Percentiles rank a stretch among this genome's conserved stretches.
phyloP scores from a whole-genome alignment of 37 sponge, comb jelly and placozoan species.

The Oopsacas minuta region DNA sequence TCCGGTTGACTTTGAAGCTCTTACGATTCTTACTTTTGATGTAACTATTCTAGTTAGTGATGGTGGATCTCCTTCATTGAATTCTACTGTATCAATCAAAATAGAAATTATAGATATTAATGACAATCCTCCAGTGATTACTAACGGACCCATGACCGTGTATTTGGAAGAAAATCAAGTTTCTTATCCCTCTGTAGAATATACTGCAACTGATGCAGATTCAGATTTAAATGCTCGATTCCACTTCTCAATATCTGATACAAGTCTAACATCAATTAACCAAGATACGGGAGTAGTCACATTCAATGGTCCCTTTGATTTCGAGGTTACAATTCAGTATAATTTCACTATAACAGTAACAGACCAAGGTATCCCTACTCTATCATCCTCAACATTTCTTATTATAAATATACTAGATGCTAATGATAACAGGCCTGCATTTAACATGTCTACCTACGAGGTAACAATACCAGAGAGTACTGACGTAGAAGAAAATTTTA shows the following conservation, averaged over 20 bases:
- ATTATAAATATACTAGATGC: conserved; percentile 29
- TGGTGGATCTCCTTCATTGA: background rate
- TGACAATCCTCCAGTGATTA: conserved; percentile 54
- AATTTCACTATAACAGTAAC: background rate
- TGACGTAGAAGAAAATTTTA: background rate
- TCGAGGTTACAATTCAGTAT: conserved; percentile 32
- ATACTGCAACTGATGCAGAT: conserved; percentile 51
- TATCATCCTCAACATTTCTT: background rate
- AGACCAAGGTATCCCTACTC: conserved; percentile 26
- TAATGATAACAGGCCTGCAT: conserved; percentile 45
- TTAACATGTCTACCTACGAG: background rate
- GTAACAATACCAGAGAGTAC: conserved; percentile 7
- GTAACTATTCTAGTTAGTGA: background rate
- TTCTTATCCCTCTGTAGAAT: background rate
- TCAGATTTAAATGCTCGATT: conserved; percentile 35
- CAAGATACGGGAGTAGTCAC: conserved; percentile 30
- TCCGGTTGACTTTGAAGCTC: background rate
- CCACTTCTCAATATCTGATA: background rate
- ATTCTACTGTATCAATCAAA: background rate
- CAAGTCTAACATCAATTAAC: background rate
- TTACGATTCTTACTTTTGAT: background rate
- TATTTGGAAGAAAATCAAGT: conserved; percentile 39
- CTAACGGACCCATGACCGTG: background rate
- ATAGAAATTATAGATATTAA: conserved; percentile 40
- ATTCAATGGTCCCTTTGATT: conserved; percentile 27